Evolutionary conservation across 1,140 invertebrate species (phyloP).

Genomic region (Ceratina japonica): DNA sequence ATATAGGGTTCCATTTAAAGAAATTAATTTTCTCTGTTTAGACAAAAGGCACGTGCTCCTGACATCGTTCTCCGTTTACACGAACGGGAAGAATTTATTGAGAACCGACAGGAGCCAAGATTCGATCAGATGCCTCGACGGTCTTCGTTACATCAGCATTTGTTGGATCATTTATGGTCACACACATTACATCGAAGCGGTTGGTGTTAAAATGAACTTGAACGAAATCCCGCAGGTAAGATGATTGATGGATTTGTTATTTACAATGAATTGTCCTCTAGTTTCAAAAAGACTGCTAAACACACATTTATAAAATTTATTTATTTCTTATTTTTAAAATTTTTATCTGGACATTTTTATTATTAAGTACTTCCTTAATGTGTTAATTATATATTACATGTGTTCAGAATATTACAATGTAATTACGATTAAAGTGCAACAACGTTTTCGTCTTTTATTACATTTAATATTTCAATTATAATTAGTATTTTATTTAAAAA

Average conservation of each 20-base stretch:
- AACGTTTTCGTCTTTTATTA: too few relatives aligned
- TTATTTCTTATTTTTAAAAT: too few relatives aligned
- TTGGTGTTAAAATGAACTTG: slow-evolving; percentile 65
- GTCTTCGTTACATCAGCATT: slow-evolving; percentile 79
- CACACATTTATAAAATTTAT: neutral
- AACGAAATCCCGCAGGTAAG: slow-evolving; percentile 57
- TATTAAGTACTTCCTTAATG: too few relatives aligned
- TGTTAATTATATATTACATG: too few relatives aligned
- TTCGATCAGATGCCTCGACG: slow-evolving; percentile 78
- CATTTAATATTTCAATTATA: neutral
- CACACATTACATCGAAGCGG: slow-evolving; percentile 62
- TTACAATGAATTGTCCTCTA: too few relatives aligned
- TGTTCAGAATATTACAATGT: too few relatives aligned
- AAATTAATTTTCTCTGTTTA: slow-evolving; percentile 5
- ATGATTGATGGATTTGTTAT: neutral
- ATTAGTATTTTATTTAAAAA: too few relatives aligned
- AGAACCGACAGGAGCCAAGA: slow-evolving; percentile 61
- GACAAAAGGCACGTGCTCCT: slow-evolving; percentile 50
- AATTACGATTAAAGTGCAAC: too few relatives aligned
- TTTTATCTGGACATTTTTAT: too few relatives aligned
- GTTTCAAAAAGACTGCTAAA: too few relatives aligned
- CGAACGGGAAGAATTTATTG: slow-evolving; percentile 76
- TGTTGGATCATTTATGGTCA: slow-evolving; percentile 81
- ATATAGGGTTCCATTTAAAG: too few relatives aligned
- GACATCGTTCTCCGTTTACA: slow-evolving; percentile 77